These are phyloP conservation scores for Dallia pectoralis DNA, from an alignment of 2,797 vertebrate species.

Conservation along the genomic window DNA sequence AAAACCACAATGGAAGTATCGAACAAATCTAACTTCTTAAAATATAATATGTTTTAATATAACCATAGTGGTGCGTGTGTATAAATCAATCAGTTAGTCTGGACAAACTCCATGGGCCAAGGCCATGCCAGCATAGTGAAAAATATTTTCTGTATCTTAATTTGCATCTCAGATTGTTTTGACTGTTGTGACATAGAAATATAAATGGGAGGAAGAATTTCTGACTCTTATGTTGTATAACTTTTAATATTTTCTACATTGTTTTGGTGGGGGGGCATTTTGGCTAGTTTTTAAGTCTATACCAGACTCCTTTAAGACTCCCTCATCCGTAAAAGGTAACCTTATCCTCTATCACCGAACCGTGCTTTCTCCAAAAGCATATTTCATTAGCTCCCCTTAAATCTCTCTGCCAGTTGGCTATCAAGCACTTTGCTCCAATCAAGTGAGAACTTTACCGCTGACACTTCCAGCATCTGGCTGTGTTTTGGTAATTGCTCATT, in stretches of 20 bases:
- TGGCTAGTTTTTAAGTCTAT: no score
- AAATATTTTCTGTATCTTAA: no score
- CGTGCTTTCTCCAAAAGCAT: constrained; percentile 33
- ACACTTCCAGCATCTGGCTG: constrained; percentile 66
- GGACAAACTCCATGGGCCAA: constrained; percentile 21
- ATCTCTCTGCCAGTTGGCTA: constrained; percentile 42
- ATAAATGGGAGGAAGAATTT: no score
- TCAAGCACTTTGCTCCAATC: constrained; percentile 39
- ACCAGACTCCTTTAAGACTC: no score
- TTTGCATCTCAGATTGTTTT: no score
- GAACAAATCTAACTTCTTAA: neutral
- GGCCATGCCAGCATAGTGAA: no score
- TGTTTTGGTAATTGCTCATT: constrained; percentile 53
- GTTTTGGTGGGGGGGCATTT: no score
- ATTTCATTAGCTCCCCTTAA: constrained; percentile 34
- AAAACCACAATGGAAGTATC: no score
- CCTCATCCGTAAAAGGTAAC: no score
- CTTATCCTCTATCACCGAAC: constrained; percentile 38
- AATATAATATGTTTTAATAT: constrained; percentile 45
- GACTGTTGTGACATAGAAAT: no score
- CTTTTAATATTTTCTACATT: no score
- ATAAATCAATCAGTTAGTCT: constrained; percentile 13
- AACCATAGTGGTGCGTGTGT: constrained; percentile 40
- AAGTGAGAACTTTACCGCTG: constrained; percentile 46
- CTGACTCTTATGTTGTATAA: no score